Evolutionary conservation across 2,113 vertebrate genomes (phyloP), one percentile per base, ranked within the genome.

Genomic region (Sclerurus mexicanus): DNA sequence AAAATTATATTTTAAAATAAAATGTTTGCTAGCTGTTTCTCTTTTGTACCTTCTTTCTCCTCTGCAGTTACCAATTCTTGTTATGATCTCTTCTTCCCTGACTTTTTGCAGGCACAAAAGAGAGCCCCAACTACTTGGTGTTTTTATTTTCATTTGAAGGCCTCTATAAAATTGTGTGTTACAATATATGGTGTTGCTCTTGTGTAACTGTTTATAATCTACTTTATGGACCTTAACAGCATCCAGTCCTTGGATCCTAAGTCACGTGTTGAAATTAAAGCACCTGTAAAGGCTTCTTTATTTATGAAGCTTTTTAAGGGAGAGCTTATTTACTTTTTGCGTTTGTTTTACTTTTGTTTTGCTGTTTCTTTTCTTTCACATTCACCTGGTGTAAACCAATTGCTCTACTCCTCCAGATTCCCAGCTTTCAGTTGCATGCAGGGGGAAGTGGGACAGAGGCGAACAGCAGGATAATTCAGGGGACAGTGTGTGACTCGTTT

Each of bases 151-250:
- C 72, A 63, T 93, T 91, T 74, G 44, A 93, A 95, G 79, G 68
- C 67, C 64, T 82, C 78, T 69, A 64, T 94, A 96, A 87, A 95
- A 63, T 13, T 68, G 52, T 15, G 31, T 81, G 85, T 92, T 86
- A 46, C 39, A 31, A 72, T 93, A 78, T 39, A 83, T 49, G 44
- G 80, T 68, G 39, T 75, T 80, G 49, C 5, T 68, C 58, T 93
- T 87, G 53, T 72, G 71, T 93, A 94, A 86, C 94, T 86, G 83
- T 95, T 98, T 96, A 95, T 95, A 96, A 94, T 90, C 91, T 96
- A 68, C 60, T 98, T 97, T 96, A 95, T 90, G 84, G 85, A 94
- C 86, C 94, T 97, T 80, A 91, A 82, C 55, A 2, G 50, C 31
- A 63, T 91, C 85, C 68, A 82, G 4, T 94, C 37, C 67, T 67